Evolutionary conservation across 2,113 vertebrate species (phyloP).

Genomic region (Ophthalmolycus amberensis): DNA sequence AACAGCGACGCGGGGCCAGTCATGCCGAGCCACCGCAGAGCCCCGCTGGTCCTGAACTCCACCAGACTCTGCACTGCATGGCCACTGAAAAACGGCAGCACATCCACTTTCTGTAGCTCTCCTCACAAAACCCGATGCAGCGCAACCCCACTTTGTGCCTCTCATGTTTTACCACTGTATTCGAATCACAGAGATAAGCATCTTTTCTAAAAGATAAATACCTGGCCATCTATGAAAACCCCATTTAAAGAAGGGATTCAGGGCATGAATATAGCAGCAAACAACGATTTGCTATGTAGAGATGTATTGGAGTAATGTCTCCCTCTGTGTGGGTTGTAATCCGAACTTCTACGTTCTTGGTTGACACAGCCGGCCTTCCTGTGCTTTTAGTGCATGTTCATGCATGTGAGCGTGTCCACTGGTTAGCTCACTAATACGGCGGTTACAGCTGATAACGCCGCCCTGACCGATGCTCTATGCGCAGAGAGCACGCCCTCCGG

Average conservation of each 20-base stretch:
- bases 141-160: not conserved
- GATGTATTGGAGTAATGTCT: not conserved
- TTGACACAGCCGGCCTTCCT: no score
- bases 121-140: not conserved
- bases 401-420: no score
- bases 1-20: slow-evolving; percentile 70
- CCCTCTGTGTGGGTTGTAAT: no score
- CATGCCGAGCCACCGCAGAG: slow-evolving; percentile 71
- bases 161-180: not conserved
- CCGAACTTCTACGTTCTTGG: no score
- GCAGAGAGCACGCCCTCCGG: no score
- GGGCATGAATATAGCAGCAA: not conserved
- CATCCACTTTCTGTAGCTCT: not conserved
- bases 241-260: not conserved
- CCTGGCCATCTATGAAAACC: not conserved
- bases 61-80: slow-evolving; percentile 82
- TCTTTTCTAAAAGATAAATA: not conserved
- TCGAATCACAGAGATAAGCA: not conserved
- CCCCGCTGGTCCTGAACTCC: slow-evolving; percentile 76
- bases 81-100: slow-evolving; percentile 66
- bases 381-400: no score
- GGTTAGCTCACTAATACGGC: no score
- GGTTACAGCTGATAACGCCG: no score
- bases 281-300: not conserved
- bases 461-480: no score